Evolutionary conservation across 1,140 invertebrate species (phyloP).

Genomic region (Drosophila busckii): DNA sequence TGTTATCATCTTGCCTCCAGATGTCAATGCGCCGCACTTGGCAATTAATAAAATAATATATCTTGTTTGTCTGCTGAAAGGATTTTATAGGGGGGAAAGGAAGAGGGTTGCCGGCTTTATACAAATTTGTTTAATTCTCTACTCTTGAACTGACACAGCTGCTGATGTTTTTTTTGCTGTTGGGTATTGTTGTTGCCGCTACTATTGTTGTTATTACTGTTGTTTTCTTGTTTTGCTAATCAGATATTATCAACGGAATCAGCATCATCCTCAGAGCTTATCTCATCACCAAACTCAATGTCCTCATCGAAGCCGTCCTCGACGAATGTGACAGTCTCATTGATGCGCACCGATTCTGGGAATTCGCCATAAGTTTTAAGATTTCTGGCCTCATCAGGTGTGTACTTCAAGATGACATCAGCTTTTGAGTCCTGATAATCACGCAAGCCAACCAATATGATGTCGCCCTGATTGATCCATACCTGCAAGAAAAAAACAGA

Average conservation of each 20-base stretch:
- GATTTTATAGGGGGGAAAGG: constrained; percentile 1
- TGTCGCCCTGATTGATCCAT: constrained; percentile 99
- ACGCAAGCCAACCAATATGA: constrained; percentile 96
- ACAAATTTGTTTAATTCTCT: constrained; percentile 70
- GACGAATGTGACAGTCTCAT: constrained; percentile 95
- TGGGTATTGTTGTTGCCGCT: constrained; percentile 25
- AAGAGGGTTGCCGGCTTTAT: constrained; percentile 44
- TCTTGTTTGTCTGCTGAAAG: background rate
- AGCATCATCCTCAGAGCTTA: constrained; percentile 91
- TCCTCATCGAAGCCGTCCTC: constrained; percentile 96
- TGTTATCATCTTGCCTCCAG: constrained; percentile 2
- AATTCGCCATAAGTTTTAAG: constrained; percentile 99
- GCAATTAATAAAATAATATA: constrained; percentile 6
- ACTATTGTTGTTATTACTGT: constrained; percentile 12
- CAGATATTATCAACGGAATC: constrained; percentile 87
- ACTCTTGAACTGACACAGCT: constrained; percentile 52
- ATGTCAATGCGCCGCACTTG: constrained; percentile 12
- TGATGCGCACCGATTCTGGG: constrained; percentile 97
- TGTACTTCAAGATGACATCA: constrained; percentile 99
- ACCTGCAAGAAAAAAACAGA: constrained; percentile 80
- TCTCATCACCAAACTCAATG: constrained; percentile 96
- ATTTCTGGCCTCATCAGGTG: constrained; percentile 98
- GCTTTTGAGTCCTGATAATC: constrained; percentile 99
- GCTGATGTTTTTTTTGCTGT: constrained; percentile 18
- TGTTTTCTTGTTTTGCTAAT: constrained; percentile 65